A percentile compares a stretch with the other conserved stretches of the same genome.
Conservation (phyloP, 1,140 invertebrate genomes). For the Drosophila chauvacae region DNA sequence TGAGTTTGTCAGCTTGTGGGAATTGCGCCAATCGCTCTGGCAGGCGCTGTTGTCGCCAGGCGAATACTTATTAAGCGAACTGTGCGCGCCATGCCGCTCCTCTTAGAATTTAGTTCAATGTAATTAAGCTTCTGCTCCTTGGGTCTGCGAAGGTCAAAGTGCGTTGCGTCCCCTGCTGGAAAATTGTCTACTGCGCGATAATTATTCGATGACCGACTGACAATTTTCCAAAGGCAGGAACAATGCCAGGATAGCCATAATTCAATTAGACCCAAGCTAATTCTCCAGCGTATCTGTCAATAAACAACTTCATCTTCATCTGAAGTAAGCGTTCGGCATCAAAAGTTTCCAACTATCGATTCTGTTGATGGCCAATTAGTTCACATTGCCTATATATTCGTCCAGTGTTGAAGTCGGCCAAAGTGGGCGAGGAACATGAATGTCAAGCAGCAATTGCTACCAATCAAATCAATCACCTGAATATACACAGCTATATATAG, state of each 20-base stretch:
- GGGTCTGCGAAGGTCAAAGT: slow-evolving; percentile 44
- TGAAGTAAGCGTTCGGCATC: slow-evolving; percentile 9
- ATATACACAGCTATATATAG: background rate
- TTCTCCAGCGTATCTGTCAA: slow-evolving; percentile 20
- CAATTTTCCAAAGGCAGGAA: slow-evolving; percentile 4
- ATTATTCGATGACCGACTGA: slow-evolving; percentile 47
- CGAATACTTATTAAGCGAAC: slow-evolving; percentile 48
- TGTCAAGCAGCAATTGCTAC: slow-evolving; percentile 24
- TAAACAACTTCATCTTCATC: slow-evolving; percentile 37
- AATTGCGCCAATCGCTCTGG: slow-evolving; percentile 43
- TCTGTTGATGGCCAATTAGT: slow-evolving; percentile 43
- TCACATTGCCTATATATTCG: slow-evolving; percentile 4
- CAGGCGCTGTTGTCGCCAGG: slow-evolving; percentile 2
- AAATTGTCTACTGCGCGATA: slow-evolving; percentile 29
- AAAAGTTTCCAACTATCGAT: slow-evolving; percentile 24
- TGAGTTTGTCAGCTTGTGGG: slow-evolving; percentile 75
- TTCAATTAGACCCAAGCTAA: slow-evolving; percentile 36
- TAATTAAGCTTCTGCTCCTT: slow-evolving; percentile 67
- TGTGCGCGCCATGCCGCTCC: slow-evolving; percentile 16
- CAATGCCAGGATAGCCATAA: slow-evolving; percentile 12
- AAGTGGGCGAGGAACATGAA: slow-evolving; percentile 13
- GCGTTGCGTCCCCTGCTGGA: slow-evolving; percentile 19
- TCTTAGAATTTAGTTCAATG: slow-evolving; percentile 62
- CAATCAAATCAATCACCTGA: slow-evolving; percentile 23
- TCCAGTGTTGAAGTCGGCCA: background rate